A percentile compares a stretch with the other conserved stretches of the same genome.
These are phyloP conservation scores for Burhinus bistriatus DNA, from an alignment of 2,113 vertebrate genomes.

Conservation along the genomic window DNA sequence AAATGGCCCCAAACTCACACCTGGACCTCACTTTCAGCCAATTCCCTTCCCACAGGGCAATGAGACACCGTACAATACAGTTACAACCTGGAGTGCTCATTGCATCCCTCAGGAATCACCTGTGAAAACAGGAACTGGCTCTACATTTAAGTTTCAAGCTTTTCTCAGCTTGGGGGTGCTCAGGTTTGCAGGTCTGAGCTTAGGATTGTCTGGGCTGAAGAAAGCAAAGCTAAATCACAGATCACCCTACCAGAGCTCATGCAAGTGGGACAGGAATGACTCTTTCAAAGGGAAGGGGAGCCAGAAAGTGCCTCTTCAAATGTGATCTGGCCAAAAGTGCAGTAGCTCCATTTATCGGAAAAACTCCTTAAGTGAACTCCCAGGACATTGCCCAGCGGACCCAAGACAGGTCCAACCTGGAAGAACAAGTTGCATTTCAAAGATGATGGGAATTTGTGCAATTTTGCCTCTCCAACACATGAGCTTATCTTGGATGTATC, in stretches of 20 bases:
- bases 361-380: neutral
- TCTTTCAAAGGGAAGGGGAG: neutral
- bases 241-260: neutral
- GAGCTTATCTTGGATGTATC: neutral
- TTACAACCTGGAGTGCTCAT: neutral
- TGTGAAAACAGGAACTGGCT: neutral
- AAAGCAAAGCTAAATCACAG: neutral
- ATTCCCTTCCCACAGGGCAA: neutral
- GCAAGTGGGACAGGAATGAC: neutral
- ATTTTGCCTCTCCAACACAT: neutral
- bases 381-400: neutral
- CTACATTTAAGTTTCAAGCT: neutral
- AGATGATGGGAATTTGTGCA: neutral
- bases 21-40: neutral
- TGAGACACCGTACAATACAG: accelerated
- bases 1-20: neutral
- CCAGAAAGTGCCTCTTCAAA: neutral
- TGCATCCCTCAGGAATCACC: neutral
- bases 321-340: neutral
- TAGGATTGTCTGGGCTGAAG: neutral
- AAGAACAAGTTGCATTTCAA: neutral
- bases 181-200: neutral
- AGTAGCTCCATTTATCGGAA: neutral
- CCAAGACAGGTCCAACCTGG: neutral
- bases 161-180: neutral